These are phyloP conservation scores for Aepyceros melampus DNA, from an alignment of 2,113 vertebrate genomes.

Conservation along the genomic window DNA sequence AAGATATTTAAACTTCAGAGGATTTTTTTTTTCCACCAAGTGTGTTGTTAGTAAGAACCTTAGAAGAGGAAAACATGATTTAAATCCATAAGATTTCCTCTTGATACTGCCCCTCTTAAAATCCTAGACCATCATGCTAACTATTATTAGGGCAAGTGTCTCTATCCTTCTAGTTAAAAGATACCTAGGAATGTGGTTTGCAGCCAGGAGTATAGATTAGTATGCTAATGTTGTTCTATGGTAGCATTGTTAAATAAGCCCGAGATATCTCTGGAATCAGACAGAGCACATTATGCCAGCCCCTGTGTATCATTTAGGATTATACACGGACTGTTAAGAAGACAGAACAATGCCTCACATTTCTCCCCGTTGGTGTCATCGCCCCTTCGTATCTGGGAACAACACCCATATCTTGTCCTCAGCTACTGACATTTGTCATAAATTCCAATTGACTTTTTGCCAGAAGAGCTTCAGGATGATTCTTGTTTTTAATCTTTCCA, in stretches of 20 bases:
- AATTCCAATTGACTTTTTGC: constrained; percentile 59
- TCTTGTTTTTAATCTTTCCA: constrained; percentile 44
- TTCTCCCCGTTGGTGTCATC: constrained; percentile 45
- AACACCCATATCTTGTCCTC: constrained; percentile 37
- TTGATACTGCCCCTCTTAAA: background rate
- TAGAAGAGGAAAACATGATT: background rate
- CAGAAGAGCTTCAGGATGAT: constrained; percentile 38
- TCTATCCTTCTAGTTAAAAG: constrained; percentile 71
- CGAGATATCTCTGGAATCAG: constrained; percentile 72
- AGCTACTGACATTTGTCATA: constrained; percentile 53
- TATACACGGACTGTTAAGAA: constrained; percentile 63
- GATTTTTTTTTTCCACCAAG: constrained; percentile 5
- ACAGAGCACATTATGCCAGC: constrained; percentile 63
- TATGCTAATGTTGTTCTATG: constrained; percentile 73
- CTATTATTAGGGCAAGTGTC: background rate
- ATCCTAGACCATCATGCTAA: background rate
- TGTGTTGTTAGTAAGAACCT: background rate
- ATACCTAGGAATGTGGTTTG: constrained; percentile 72
- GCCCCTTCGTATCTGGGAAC: constrained; percentile 47
- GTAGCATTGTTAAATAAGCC: constrained; percentile 79
- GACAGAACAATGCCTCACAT: constrained; percentile 61
- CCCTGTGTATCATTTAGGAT: constrained; percentile 69
- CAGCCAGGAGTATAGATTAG: constrained; percentile 71
- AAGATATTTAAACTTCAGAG: background rate
- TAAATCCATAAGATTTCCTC: constrained; percentile 30